Base-by-base conservation (phyloP, 2,113 vertebrate species). In the Aspiorhynchus laticeps region DNA sequence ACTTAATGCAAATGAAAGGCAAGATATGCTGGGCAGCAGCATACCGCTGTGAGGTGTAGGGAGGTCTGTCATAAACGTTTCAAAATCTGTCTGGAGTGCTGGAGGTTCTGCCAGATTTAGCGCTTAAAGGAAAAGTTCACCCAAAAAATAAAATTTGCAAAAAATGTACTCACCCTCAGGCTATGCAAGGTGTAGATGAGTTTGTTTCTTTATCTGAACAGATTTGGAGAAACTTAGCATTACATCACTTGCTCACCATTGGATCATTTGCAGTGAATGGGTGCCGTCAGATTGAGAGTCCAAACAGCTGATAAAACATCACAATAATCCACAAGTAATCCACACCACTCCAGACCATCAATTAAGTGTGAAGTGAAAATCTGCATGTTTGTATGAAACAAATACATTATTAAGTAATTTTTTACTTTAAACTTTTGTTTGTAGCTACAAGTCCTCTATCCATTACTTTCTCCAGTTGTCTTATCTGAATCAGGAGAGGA, bases 51-150 rank as follows among this genome's bases (percentile, higher is more conserved):
- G 36, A 48, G 41, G 41, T 76, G 41, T 28, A 76, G 74, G 74
- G 41, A 76, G n/a, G 74, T 76, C 41, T 76, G 41, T 76, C 73
- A 76, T 46, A 76, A 76, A n/a, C 14, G 6, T 46, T 28, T 76
- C n/a, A 26, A 48, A 76, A 76, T 48, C 41, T 76, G 74, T 76
- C 74, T 8, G 41, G 12, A 76, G 21, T n/a, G 69, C 33, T 21
- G 36, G 69, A 38, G 69, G 21, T 43, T 75, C 71, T 76, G 74
- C 74, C n/a, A 76, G 74, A 76, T 76, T 46, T 46, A 76, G 24
- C 14, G 41, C 41, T 76, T 76, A 76, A 48, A 73, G 56, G 56
- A n/a, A 61, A 1, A 10, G 56, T n/a, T 61, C 56, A n/a, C 56
- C 56, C 56, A 9, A 61, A 61, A 61, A n/a, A 4, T 7, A 59